Conservation (phyloP, 2,888 invertebrate species). For the Sesia apiformis region DNA sequence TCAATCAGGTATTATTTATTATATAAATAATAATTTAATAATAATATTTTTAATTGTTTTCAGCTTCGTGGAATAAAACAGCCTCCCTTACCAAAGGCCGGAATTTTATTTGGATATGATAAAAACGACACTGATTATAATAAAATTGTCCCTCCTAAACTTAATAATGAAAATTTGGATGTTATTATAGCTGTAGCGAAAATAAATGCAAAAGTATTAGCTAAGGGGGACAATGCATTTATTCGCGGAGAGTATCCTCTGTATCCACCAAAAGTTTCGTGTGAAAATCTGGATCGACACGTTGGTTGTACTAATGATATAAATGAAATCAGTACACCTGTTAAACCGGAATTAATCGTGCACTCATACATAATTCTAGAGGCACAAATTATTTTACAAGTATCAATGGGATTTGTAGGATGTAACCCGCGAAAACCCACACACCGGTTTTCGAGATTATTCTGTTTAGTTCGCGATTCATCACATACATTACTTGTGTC, state of each 20-base stretch:
- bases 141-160: constrained; percentile 12
- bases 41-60: neutral
- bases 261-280: constrained; percentile 30
- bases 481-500: constrained; percentile 17
- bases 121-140: constrained; percentile 34
- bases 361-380: constrained; percentile 34
- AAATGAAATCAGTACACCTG: constrained; percentile 31
- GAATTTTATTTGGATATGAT: constrained; percentile 37
- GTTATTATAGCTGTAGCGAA: constrained; percentile 44
- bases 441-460: constrained; percentile 42
- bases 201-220: constrained; percentile 37
- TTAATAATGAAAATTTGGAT: constrained; percentile 24
- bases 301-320: constrained; percentile 50
- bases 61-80: constrained; percentile 40
- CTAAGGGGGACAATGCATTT: constrained; percentile 32
- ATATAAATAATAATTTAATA: too few relatives aligned
- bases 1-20: neutral
- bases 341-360: constrained; percentile 27
- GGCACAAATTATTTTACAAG: constrained; percentile 53
- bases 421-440: constrained; percentile 29
- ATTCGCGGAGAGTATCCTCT: constrained; percentile 46
- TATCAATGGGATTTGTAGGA: constrained; percentile 51
- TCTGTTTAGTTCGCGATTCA: constrained; percentile 26
- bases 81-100: constrained; percentile 8
- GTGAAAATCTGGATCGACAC: constrained; percentile 3